Percentiles rank a stretch among this genome's conserved stretches.
Evolutionary conservation across 2,113 vertebrate genomes (phyloP).

Genomic region (Eubucco bourcierii): DNA sequence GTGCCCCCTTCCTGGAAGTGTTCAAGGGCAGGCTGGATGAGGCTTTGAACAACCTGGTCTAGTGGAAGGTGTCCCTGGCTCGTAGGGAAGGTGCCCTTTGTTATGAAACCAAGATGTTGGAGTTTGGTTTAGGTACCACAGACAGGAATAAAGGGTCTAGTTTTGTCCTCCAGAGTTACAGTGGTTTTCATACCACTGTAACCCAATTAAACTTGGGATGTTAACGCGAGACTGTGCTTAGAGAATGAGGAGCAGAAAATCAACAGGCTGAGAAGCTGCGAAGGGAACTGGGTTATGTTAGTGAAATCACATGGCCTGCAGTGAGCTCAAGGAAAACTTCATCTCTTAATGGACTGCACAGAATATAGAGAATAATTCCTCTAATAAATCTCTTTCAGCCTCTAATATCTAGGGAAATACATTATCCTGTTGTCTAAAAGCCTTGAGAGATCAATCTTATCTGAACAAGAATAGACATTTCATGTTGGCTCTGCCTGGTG

Average conservation of each 20-base stretch:
- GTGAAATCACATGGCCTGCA: not conserved
- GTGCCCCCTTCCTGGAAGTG: no score
- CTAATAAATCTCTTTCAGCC: conserved; percentile 1
- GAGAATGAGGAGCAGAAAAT: not conserved
- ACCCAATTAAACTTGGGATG: not conserved
- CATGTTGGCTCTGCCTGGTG: not conserved
- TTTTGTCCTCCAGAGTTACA: not conserved
- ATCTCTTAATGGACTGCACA: conserved; percentile 20
- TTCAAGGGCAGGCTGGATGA: no score
- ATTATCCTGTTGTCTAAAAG: not conserved
- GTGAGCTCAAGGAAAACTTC: not conserved
- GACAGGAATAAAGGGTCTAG: not conserved
- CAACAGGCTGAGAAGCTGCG: not conserved
- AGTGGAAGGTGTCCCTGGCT: no score
- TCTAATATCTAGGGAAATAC: not conserved
- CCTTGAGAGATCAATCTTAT: not conserved
- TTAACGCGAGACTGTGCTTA: not conserved
- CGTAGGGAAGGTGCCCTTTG: not conserved
- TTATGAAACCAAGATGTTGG: not conserved
- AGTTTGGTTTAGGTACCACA: not conserved
- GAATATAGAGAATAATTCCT: not conserved
- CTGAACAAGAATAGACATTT: not conserved
- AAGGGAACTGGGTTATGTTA: not conserved
- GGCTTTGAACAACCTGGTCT: no score
- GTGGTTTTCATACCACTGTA: not conserved